Base-by-base conservation (phyloP, 2,797 vertebrate genomes). In the Poeciliopsis gracilis region DNA sequence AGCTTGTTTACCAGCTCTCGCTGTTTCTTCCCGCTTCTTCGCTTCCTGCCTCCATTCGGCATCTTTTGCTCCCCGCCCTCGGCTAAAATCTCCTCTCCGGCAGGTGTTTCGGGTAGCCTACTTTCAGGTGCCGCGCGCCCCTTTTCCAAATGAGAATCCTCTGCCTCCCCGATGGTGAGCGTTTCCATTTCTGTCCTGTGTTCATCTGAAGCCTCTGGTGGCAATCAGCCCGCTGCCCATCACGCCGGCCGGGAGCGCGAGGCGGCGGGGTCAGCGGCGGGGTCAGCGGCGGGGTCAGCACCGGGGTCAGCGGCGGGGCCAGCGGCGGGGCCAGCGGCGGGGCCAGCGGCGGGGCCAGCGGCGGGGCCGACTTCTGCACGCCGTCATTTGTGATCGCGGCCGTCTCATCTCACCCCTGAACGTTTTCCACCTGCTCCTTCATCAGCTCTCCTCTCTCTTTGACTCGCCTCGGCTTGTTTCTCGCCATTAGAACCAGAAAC, bases 1-100 rank as follows among this genome's bases (percentile, higher is more conserved):
- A 82, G 82, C 75, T 92, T 94, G 91, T 94, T 94, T 94, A 93
- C 86, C 79, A 78, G 75, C 55, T 41, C 53, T 25, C 2, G 55
- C 81, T 75, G 63, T 38, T 77, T 78, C n/a, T 80, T 70, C 79
- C 33, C 69, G 81, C 72, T 30, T 82, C 55, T 80, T 67, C 79
- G 70, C 79, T 87, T 87, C 85, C 82, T 86, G 84, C 66, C 23
- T 36, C 73, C 57, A 15, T 55, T 55, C 0, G 25, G 57, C 59
- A 1, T 25, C 25, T 63, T 73, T n/a, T 55, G 10, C 49, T 53
- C 69, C 75, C 82, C 49, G 49, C 20, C 49, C 49, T 53, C 9
- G 49, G 75, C 49, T 82, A 15, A 73, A 74, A 72, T 84, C 45
- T 25, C 41, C 74, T 82, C 47, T 76, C 49, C 28, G 43, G 43